Evolutionary conservation across 1,140 invertebrate genomes (phyloP).

Genomic region (Lepidurus apus): DNA sequence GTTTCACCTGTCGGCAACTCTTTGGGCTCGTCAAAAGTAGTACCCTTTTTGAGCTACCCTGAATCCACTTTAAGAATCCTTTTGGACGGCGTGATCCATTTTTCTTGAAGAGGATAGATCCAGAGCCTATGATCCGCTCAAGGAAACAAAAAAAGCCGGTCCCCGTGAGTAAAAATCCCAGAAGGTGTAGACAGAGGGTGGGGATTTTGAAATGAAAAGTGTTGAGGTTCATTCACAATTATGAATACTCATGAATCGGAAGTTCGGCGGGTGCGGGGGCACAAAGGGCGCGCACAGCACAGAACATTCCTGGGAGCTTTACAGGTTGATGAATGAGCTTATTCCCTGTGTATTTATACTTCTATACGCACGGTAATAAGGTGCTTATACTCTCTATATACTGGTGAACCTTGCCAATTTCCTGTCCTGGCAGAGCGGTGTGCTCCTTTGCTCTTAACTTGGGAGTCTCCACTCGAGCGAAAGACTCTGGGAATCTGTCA

Average conservation of each 20-base stretch:
- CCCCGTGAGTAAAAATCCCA: neutral
- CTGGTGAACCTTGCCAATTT: neutral
- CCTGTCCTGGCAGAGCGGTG: neutral
- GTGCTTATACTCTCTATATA: neutral
- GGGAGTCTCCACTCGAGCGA: neutral
- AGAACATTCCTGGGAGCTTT: neutral
- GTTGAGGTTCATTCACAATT: slow-evolving; percentile 13
- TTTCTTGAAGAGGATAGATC: neutral
- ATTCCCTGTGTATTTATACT: neutral
- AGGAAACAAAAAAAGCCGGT: neutral
- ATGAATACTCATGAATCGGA: slow-evolving; percentile 7
- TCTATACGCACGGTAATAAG: neutral
- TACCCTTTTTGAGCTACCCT: neutral
- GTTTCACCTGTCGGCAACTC: slow-evolving; percentile 17
- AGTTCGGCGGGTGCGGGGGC: neutral
- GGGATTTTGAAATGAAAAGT: neutral
- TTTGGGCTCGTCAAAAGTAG: slow-evolving; percentile 7
- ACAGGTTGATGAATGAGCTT: slow-evolving; percentile 9
- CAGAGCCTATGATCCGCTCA: neutral
- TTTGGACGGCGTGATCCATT: neutral
- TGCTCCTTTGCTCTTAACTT: neutral
- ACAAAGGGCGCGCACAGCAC: neutral
- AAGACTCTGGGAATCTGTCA: neutral
- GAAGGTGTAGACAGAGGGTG: neutral
- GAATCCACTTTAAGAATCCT: neutral